Percentiles rank a stretch among this genome's conserved stretches.
These are phyloP conservation scores for Heliornis fulica DNA, from an alignment of 2,113 vertebrate genomes.

Conservation along the genomic window DNA sequence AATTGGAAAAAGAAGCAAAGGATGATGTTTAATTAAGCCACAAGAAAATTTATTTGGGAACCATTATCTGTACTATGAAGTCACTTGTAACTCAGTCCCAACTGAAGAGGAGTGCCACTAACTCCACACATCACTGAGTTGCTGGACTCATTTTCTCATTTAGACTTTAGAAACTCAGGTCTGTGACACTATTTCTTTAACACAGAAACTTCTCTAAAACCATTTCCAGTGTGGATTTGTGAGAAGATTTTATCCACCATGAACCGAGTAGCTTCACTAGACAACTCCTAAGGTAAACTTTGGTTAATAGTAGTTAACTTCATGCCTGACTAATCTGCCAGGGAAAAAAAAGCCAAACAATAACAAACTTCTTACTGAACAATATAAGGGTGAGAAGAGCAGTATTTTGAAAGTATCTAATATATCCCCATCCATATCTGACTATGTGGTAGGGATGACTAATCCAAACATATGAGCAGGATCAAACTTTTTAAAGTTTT, in stretches of 20 bases:
- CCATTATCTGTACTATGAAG: neutral
- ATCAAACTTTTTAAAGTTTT: neutral
- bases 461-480: neutral
- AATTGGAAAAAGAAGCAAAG: neutral
- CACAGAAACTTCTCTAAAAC: neutral
- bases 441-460: neutral
- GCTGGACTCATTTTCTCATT: neutral
- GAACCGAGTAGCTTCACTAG: neutral
- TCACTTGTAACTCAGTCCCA: neutral
- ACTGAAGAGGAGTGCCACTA: neutral
- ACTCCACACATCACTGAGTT: neutral
- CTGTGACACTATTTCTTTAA: neutral
- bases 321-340: neutral
- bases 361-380: neutral
- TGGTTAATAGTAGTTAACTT: neutral
- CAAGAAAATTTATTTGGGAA: neutral
- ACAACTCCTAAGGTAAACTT: neutral
- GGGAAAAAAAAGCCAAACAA: neutral
- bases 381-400: neutral
- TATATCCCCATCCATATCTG: neutral
- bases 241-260: neutral
- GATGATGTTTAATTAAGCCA: conserved; percentile 13
- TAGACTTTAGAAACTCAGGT: neutral
- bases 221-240: neutral
- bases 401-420: neutral